These are phyloP conservation scores for Drosophila tropicalis DNA, from an alignment of 1,140 invertebrate genomes.

Conservation along the genomic window DNA sequence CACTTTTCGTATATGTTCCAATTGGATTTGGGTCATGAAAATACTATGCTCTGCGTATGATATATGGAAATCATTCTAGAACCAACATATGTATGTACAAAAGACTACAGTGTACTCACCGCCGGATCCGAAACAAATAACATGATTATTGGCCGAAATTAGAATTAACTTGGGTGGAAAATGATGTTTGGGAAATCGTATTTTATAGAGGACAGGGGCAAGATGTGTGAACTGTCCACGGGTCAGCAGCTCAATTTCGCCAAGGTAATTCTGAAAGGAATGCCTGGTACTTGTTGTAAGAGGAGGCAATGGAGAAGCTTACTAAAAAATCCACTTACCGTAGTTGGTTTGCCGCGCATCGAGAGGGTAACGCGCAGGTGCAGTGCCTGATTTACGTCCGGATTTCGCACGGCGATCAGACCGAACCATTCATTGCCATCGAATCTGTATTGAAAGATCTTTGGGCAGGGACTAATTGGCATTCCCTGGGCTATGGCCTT, in stretches of 20 bases:
- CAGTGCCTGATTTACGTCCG: constrained; percentile 53
- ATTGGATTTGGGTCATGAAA: constrained; percentile 79
- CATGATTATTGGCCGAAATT: constrained; percentile 69
- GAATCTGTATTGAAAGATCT: constrained; percentile 78
- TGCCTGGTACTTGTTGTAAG: not conserved
- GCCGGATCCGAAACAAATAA: constrained; percentile 69
- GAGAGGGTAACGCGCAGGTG: constrained; percentile 76
- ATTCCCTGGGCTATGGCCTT: constrained; percentile 63
- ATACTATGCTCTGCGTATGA: constrained; percentile 66
- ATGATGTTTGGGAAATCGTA: constrained; percentile 74
- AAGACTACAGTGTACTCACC: constrained; percentile 33
- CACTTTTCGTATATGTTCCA: constrained; percentile 77
- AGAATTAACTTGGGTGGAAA: constrained; percentile 75
- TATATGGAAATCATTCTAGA: not conserved
- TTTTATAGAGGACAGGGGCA: constrained; percentile 69
- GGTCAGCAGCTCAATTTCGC: constrained; percentile 76
- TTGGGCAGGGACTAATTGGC: constrained; percentile 77
- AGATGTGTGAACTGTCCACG: constrained; percentile 64
- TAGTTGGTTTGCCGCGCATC: constrained; percentile 77
- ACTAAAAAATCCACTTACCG: constrained; percentile 42
- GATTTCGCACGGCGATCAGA: constrained; percentile 67
- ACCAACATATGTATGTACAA: too few relatives aligned
- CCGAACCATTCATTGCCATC: constrained; percentile 79
- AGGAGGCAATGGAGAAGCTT: not conserved
- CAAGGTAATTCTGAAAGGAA: constrained; percentile 66